phyloP scores from a whole-genome alignment of 2,888 invertebrate species.

The Agrochola lota region DNA sequence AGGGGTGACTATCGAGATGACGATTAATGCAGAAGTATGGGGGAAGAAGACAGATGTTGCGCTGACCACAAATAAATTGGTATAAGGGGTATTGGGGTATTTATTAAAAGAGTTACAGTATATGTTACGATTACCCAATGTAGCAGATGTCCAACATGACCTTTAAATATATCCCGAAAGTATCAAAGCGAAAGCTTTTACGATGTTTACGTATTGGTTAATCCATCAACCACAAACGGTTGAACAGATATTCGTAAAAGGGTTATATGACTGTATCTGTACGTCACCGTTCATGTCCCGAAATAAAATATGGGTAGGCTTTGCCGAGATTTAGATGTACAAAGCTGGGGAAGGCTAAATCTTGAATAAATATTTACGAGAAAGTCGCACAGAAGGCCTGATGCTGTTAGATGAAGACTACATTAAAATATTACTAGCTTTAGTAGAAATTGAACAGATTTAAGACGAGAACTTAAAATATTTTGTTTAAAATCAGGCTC shows the following conservation, averaged over 20 bases:
- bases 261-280: constrained; percentile 47
- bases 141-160: constrained; percentile 14
- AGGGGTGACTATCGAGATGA: no score
- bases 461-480: background rate
- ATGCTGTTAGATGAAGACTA: background rate
- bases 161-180: background rate
- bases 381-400: background rate
- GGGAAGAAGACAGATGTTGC: no score
- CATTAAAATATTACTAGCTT: background rate
- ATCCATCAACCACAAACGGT: constrained; percentile 39
- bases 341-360: background rate
- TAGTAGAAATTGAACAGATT: background rate
- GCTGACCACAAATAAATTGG: no score
- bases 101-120: background rate
- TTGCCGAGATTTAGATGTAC: constrained; percentile 25
- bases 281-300: constrained; percentile 9
- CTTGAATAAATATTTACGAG: constrained; percentile 24
- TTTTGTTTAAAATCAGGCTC: background rate
- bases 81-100: no score
- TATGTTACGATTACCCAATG: background rate
- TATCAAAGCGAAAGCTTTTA: constrained; percentile 28
- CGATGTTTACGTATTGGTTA: constrained; percentile 45
- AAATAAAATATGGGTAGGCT: constrained; percentile 41
- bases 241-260: constrained; percentile 33
- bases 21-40: no score